These are phyloP conservation scores for Saxidomus purpurata DNA, from an alignment of 1,140 invertebrate species.

Conservation along the genomic window DNA sequence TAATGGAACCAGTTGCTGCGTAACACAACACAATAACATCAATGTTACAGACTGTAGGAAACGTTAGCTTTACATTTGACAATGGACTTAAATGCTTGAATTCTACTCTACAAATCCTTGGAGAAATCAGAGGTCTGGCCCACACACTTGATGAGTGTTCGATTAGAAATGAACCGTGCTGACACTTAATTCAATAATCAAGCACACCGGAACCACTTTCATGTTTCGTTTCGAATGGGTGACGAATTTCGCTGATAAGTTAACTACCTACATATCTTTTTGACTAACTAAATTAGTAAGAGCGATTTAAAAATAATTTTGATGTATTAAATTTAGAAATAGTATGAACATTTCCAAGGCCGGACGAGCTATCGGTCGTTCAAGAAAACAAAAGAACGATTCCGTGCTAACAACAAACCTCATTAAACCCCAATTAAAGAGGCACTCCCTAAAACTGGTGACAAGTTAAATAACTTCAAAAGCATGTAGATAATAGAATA, in stretches of 20 bases:
- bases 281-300: slow-evolving; percentile 16
- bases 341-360: background rate
- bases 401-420: too few species aligned
- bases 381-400: too few species aligned
- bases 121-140: slow-evolving; percentile 3
- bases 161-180: slow-evolving; percentile 18
- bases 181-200: slow-evolving; percentile 50
- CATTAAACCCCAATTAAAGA: too few species aligned
- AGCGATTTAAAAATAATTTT: slow-evolving; percentile 28
- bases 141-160: slow-evolving; percentile 18
- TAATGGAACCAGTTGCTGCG: too few species aligned
- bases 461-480: too few species aligned
- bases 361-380: too few species aligned
- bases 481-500: too few species aligned
- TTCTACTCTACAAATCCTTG: background rate
- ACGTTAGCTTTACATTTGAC: background rate
- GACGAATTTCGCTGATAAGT: slow-evolving; percentile 27
- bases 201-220: slow-evolving; percentile 32
- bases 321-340: background rate
- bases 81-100: background rate
- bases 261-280: slow-evolving; percentile 17
- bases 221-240: slow-evolving; percentile 42
- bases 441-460: too few species aligned
- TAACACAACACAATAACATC: too few species aligned
- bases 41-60: too few species aligned